Conservation (phyloP, 2,797 vertebrate genomes). For the Centropyge bicolor region DNA sequence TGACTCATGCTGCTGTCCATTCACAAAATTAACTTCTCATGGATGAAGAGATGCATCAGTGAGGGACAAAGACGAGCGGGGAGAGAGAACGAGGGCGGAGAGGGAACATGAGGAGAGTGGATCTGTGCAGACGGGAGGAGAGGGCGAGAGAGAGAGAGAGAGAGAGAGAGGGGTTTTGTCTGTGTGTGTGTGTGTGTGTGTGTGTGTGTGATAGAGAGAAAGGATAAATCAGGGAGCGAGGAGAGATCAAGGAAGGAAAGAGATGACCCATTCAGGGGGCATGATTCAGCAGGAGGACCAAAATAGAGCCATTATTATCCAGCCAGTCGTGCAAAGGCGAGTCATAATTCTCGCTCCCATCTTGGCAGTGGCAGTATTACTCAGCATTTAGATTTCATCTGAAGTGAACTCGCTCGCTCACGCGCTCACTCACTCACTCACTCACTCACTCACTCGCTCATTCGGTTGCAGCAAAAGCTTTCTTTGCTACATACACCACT, state of each 20-base stretch:
- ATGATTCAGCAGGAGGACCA: slow-evolving; percentile 81
- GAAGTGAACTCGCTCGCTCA: slow-evolving; percentile 31
- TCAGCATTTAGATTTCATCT: slow-evolving; percentile 70
- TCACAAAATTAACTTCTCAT: slow-evolving; percentile 68
- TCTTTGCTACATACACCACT: not conserved
- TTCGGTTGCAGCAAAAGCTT: not conserved
- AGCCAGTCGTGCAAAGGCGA: slow-evolving; percentile 67
- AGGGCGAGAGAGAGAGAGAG: not conserved
- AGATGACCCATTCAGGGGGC: slow-evolving; percentile 73
- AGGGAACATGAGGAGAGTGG: slow-evolving; percentile 13
- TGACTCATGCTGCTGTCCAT: slow-evolving; percentile 72
- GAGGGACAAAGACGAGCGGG: slow-evolving; percentile 28
- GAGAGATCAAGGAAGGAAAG: slow-evolving; percentile 59
- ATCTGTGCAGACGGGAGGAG: not conserved
- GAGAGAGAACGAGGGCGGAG: slow-evolving; percentile 12
- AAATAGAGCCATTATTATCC: slow-evolving; percentile 81
- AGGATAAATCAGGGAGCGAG: slow-evolving; percentile 56
- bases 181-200: slow-evolving; percentile 26
- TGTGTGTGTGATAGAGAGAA: slow-evolving; percentile 17
- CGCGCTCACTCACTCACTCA: not conserved
- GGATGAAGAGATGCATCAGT: slow-evolving; percentile 52
- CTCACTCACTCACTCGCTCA: not conserved
- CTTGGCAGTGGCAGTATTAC: slow-evolving; percentile 68
- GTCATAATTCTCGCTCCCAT: slow-evolving; percentile 69
- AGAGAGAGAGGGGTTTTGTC: not conserved